Base-by-base conservation (phyloP, 2,888 invertebrate genomes). In the Conchocele bisecta region DNA sequence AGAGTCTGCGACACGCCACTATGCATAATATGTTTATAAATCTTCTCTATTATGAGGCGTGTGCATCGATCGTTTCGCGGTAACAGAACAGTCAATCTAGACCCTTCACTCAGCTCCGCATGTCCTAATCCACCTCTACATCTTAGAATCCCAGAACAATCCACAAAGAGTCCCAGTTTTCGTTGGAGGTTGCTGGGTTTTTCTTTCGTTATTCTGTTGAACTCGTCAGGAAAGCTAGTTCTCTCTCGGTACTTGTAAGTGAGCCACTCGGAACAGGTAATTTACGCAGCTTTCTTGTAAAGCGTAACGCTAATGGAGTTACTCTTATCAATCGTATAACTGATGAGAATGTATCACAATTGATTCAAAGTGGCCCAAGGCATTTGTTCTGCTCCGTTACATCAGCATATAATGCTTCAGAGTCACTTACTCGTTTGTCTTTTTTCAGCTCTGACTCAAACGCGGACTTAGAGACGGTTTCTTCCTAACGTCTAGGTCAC, bases 1-100 rank as follows among this genome's bases (percentile, higher is more conserved):
- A 70, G 44, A 59, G 70, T 67, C 35, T 70, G 66, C 31, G 66
- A 61, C 20, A 66, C 56, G 31, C 61, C 75, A 29, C 61, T 63
- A 37, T 70, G 67, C 29, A 46, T 31, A 15, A 51, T 31, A 24
- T 70, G 20, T 56, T 59, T 63, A 39, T 75, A 67, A 24, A 26
- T 31, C 31, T 50, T 75, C 41, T 75, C 67, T 26, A 75, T 44
- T 11, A 70, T 13, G 9, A 75, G 26, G n/a, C 33, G 42, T 3
- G 75, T 75, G 28, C 66, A 58, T 29, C 22, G 22, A 31, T 63
- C 67, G n/a, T 50, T 17, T 50, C 59, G 66, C 29, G 75, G 67
- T 31, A 74, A 53, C n/a, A n/a, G n/a, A n/a, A n/a, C n/a, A n/a
- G n/a, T n/a, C n/a, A n/a, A n/a, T n/a, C n/a, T n/a, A n/a, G n/a